phyloP scores from a whole-genome alignment of 1,140 invertebrate species.

The Megalopta genalis region DNA sequence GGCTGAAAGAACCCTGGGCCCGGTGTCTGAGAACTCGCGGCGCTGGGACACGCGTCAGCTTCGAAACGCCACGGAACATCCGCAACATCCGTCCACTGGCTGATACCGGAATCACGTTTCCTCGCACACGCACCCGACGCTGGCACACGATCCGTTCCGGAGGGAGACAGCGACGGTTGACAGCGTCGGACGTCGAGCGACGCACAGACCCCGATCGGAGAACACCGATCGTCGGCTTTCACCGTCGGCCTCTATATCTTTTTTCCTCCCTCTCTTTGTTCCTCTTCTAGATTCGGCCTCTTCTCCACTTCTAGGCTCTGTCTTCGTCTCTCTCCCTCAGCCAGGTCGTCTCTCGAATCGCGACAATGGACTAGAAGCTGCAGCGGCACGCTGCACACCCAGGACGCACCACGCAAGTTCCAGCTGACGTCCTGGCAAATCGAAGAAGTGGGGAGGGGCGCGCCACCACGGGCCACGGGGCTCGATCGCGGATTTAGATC shows the following conservation, averaged over 20 bases:
- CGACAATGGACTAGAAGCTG: conserved; percentile 58
- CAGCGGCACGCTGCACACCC: conserved; percentile 57
- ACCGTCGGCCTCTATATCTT: neutral
- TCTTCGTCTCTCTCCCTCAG: conserved; percentile 2
- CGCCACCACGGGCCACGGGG: conserved; percentile 24
- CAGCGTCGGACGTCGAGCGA: neutral
- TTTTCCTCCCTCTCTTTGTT: neutral
- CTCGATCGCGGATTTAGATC: conserved; percentile 20
- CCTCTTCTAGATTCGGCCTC: too few species aligned
- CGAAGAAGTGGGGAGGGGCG: conserved; percentile 50
- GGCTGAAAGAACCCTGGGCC: neutral
- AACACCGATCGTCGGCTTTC: neutral
- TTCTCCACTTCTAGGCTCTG: neutral
- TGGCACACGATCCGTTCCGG: too few species aligned
- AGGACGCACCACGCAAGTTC: conserved; percentile 61
- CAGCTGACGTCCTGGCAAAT: conserved; percentile 61
- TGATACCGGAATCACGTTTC: neutral
- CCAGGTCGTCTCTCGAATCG: conserved; percentile 37
- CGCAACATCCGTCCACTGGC: neutral
- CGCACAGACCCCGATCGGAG: neutral
- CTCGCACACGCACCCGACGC: neutral
- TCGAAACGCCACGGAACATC: conserved; percentile 5
- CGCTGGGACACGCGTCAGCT: conserved; percentile 13
- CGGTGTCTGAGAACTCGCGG: conserved; percentile 9
- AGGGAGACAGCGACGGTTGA: too few species aligned